These are phyloP conservation scores for Crypturellus tataupa DNA, from an alignment of 2,797 vertebrate genomes.

Conservation along the genomic window DNA sequence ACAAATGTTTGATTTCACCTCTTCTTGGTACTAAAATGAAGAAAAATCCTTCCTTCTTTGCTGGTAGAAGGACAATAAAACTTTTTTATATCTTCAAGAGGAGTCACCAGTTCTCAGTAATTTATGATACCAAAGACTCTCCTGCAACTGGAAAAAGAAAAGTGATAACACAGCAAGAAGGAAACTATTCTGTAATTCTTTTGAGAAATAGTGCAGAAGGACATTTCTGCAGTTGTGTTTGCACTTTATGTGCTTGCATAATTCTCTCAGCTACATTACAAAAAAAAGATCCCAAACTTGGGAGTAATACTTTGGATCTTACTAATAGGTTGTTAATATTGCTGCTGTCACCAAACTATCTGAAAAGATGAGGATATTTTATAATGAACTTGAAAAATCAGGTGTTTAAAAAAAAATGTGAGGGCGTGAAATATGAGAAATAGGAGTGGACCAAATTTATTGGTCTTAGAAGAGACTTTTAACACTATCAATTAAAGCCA, in stretches of 20 bases:
- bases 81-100: background rate
- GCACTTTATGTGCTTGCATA: background rate
- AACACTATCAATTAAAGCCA: slow-evolving; percentile 46
- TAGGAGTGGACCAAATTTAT: background rate
- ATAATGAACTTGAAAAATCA: slow-evolving; percentile 27
- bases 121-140: background rate
- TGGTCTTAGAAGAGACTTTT: slow-evolving; percentile 49
- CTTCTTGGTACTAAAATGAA: background rate
- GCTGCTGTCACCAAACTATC: slow-evolving; percentile 30
- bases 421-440: background rate
- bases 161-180: background rate
- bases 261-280: background rate
- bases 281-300: background rate
- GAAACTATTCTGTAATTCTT: background rate
- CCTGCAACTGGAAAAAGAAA: background rate
- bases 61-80: background rate
- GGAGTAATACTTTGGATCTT: slow-evolving; percentile 5
- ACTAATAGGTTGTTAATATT: background rate
- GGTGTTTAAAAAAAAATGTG: background rate
- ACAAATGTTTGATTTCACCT: background rate
- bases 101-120: background rate
- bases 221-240: background rate
- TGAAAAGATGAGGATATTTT: background rate
- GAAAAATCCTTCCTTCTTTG: background rate
- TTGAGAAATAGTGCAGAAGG: background rate